Evolutionary conservation across 1,140 invertebrate species (phyloP).

Genomic region (Drosophila pseudoobscura): DNA sequence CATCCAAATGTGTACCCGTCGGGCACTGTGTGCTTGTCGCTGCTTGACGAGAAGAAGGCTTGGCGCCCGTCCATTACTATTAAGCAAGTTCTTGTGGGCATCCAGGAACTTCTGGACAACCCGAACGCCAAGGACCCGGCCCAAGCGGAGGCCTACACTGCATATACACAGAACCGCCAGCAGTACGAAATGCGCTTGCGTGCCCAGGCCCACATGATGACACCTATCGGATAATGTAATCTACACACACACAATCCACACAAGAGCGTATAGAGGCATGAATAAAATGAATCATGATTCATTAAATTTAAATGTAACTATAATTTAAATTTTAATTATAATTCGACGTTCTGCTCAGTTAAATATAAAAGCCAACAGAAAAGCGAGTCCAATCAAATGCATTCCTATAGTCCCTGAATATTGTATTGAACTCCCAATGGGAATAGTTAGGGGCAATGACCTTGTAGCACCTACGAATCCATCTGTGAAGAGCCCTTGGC

Average conservation of each 20-base stretch:
- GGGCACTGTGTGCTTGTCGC: conserved; percentile 98
- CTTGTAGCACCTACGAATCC: conserved; percentile 27
- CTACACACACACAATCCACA: no score
- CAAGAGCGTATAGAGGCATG: no score
- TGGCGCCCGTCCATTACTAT: conserved; percentile 99
- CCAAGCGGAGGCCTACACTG: conserved; percentile 99
- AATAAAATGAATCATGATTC: no score
- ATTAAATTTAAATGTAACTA: no score
- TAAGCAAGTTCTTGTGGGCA: conserved; percentile 99
- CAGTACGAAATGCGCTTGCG: conserved; percentile 99
- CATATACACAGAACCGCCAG: conserved; percentile 98
- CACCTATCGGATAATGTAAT: conserved; percentile 87
- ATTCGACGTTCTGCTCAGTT: no score
- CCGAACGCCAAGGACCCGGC: conserved; percentile 99
- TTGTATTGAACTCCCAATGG: neutral
- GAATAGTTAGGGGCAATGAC: conserved; percentile 1
- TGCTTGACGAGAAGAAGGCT: conserved; percentile 99
- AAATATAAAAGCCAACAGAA: no score
- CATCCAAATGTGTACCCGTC: conserved; percentile 99
- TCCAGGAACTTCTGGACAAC: conserved; percentile 99
- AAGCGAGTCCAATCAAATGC: no score
- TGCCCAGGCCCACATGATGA: conserved; percentile 97
- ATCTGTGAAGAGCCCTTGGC: conserved; percentile 27
- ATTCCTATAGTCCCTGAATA: neutral
- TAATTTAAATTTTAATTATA: no score